A percentile compares a stretch with the other conserved stretches of the same genome.
phyloP scores from a whole-genome alignment of 2,888 invertebrate species.

The Drosophila parthenogenetica region DNA sequence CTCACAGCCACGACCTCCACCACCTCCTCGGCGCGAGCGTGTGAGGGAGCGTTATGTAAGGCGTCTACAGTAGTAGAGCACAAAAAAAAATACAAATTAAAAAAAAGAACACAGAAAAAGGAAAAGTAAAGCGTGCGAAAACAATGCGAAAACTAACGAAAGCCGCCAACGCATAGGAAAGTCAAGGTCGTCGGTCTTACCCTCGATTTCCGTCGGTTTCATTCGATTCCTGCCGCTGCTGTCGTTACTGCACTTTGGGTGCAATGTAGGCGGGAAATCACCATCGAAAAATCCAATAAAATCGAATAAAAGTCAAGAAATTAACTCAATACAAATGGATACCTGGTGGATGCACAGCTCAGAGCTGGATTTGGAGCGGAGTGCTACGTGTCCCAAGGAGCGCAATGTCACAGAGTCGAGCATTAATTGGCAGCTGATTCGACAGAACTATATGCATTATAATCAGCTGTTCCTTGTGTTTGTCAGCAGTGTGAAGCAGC shows the following conservation, averaged over 20 bases:
- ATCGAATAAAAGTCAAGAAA: not conserved
- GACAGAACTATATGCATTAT: constrained; percentile 41
- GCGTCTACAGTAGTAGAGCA: constrained; percentile 30
- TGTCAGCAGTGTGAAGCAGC: constrained; percentile 24
- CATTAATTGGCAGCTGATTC: constrained; percentile 26
- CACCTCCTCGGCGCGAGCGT: constrained; percentile 31
- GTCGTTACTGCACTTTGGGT: constrained; percentile 42
- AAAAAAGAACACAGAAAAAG: constrained; percentile 17
- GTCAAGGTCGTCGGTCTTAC: constrained; percentile 67
- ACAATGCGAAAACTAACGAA: constrained; percentile 53
- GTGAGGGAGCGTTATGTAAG: constrained; percentile 62
- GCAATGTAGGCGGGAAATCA: constrained; percentile 59
- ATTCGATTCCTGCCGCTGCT: not conserved
- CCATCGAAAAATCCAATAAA: constrained; percentile 25
- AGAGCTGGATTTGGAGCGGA: constrained; percentile 23
- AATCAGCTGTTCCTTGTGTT: constrained; percentile 43
- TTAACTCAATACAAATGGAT: constrained; percentile 42
- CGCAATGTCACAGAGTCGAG: constrained; percentile 54
- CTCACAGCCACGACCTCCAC: not conserved
- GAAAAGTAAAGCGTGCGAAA: constrained; percentile 27
- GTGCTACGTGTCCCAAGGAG: constrained; percentile 60
- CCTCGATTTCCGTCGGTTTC: not conserved
- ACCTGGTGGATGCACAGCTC: constrained; percentile 55
- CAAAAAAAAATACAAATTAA: constrained; percentile 26
- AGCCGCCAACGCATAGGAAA: constrained; percentile 62